Evolutionary conservation across 2,113 vertebrate genomes (phyloP), one percentile per base, ranked within the genome.

Genomic region (Sinocyclocheilus anophthalmus): DNA sequence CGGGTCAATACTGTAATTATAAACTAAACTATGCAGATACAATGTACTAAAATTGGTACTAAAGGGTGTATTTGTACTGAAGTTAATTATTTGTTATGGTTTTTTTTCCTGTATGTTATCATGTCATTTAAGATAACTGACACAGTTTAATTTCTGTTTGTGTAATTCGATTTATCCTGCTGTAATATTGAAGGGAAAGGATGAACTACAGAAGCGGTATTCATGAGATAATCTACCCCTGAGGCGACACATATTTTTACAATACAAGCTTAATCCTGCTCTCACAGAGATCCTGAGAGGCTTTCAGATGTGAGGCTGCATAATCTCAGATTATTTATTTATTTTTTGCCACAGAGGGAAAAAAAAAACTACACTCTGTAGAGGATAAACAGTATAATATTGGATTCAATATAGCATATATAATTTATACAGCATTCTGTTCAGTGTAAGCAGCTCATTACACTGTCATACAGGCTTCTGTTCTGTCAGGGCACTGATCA

Each of bases 171-270:
- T 73, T 42, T 42, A n/a, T 42, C 37, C 70, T 42, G 70, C 70
- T 73, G 70, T 73, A 73, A 42, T 61, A 61, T 9, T 42, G 70
- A 5, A 73, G 3, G 37, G 39, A 73, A 73, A 73, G 70, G 37
- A 73, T 42, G 70, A 73, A 73, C 70, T 42, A 2, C 70, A 42
- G 37, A 42, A 73, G 0, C 20, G 6, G 70, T 53, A 76, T 76
- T 76, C 75, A 76, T 76, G 75, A n/a, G 48, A 53, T 53, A 53
- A 76, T 76, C 75, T 76, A n/a, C 7, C 75, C 75, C 45, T 76
- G 73, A 76, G 73, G 73, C 45, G 45, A 18, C 24, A 53, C 45
- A 53, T 53, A 76, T 53, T 76, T 45, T 53, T 30, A 53, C 75
- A 53, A 50, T 76, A 45, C 45, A 73, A 73, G 37, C 37, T 73